Percentiles rank a stretch among this genome's conserved stretches.
Conservation (phyloP, 2,797 vertebrate species). For the Naso thynnoides region DNA sequence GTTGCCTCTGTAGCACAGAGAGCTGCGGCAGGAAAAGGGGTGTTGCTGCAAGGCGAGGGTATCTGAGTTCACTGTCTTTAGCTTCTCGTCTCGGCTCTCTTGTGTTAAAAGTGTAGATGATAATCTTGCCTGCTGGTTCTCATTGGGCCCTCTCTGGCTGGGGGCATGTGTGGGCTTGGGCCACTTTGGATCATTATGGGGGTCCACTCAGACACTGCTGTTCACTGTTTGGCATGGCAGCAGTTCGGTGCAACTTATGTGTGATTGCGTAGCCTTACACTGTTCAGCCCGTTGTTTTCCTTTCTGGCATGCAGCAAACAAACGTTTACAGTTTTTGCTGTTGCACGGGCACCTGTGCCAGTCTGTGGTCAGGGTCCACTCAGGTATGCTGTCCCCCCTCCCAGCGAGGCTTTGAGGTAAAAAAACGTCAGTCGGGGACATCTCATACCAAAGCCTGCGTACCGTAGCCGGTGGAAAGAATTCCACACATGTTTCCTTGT, state of each 20-base stretch:
- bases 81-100: constrained; percentile 54
- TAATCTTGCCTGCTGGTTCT: constrained; percentile 68
- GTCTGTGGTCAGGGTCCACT: constrained; percentile 33
- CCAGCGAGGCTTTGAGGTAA: constrained; percentile 62
- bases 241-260: background rate
- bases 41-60: constrained; percentile 74
- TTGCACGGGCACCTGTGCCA: background rate
- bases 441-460: constrained; percentile 58
- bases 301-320: background rate
- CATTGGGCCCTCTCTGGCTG: constrained; percentile 36
- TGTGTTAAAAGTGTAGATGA: constrained; percentile 62
- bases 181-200: constrained; percentile 42
- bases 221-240: constrained; percentile 20
- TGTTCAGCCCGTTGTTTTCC: background rate
- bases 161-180: constrained; percentile 47
- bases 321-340: constrained; percentile 26
- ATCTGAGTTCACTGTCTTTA: constrained; percentile 79
- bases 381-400: constrained; percentile 35
- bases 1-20: constrained; percentile 60
- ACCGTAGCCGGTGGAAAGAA: constrained; percentile 73
- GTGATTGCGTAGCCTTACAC: constrained; percentile 2
- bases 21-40: constrained; percentile 69
- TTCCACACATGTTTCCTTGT: constrained; percentile 79
- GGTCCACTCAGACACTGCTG: constrained; percentile 36
- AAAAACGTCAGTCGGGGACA: constrained; percentile 63